Evolutionary conservation across 64 coral and sea anemone genomes (phyloP), one percentile per base, ranked within the genome.

Genomic region (Orbicella faveolata): DNA sequence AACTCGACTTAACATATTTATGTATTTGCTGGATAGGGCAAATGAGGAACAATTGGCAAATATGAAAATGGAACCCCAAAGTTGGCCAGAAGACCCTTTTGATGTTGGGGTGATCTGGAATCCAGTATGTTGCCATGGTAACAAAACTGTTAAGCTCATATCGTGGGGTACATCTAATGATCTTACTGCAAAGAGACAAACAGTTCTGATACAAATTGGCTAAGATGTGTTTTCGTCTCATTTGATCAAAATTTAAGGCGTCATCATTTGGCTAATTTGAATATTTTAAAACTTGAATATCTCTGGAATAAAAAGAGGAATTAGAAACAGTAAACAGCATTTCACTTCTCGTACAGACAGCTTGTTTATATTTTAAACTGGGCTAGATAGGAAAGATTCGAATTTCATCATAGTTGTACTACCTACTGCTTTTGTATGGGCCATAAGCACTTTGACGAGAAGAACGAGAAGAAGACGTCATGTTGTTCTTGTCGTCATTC

Each of bases 91-190:
- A 57, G 7, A 53, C 4, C 54, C 13, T 10, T 57, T 57, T 4
- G 54, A 41, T 14, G 3, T 57, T 1, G 54, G 54, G 54, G 4
- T 0, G 54, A 10, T 57, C 54, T 57, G 8, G 9, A 57, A 57
- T 1, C 54, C 54, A 57, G 54, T 57, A 57, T 57, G 54, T 57
- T 57, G 54, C 54, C 54, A 57, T 74, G 70, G 70, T 33, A 74
- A 74, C 70, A 89, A 69, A 87, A 51, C 55, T 79, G 34, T 76
- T 89, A 89, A 79, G 87, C 57, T 89, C 61, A 89, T 66, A 89
- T 89, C 78, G 87, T 66, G 75, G 75, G 64, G 59, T 75, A 89
- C 30, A 79, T 48, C 36, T 89, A 89, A 74, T 20, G 2, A 25
- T 73, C 20, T 73, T 73, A 23, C 70, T 35, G 25, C 26, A 74